phyloP scores from a whole-genome alignment of 2,888 invertebrate species.

The Apomyelois bistriatella region DNA sequence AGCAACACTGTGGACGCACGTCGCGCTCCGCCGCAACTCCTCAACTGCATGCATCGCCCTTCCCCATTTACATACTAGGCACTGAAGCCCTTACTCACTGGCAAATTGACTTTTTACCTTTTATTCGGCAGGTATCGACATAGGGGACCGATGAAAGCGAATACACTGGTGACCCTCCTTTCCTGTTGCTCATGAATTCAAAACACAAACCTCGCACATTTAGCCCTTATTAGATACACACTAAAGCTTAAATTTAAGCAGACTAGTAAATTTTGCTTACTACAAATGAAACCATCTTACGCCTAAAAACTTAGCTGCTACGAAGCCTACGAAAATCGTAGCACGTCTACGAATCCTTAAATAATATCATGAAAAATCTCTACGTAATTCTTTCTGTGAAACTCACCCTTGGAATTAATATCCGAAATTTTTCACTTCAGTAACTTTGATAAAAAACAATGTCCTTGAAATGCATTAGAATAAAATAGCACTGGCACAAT shows the following conservation, averaged over 20 bases:
- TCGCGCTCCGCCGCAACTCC: conserved; percentile 41
- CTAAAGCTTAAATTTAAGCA: conserved; percentile 25
- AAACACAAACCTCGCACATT: conserved; percentile 27
- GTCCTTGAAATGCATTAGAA: conserved; percentile 40
- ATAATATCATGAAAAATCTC: conserved; percentile 18
- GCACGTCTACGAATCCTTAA: conserved; percentile 29
- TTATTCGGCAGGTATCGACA: conserved; percentile 75
- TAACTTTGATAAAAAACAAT: conserved; percentile 29
- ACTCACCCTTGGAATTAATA: conserved; percentile 37
- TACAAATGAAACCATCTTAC: conserved; percentile 18
- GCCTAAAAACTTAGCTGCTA: conserved; percentile 16
- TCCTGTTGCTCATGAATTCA: conserved; percentile 39
- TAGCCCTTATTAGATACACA: conserved; percentile 31
- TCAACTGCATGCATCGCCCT: conserved; percentile 75
- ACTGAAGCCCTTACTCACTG: conserved; percentile 73
- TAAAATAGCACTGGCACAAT: conserved; percentile 61
- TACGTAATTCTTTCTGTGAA: too few species aligned
- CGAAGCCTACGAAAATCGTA: conserved; percentile 24
- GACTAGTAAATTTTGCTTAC: conserved; percentile 13
- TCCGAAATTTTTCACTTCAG: conserved; percentile 38
- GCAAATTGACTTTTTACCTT: conserved; percentile 78
- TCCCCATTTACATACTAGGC: conserved; percentile 74
- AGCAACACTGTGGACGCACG: conserved; percentile 44
- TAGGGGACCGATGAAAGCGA: conserved; percentile 68
- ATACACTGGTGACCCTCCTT: conserved; percentile 51